These are phyloP conservation scores for Hyposoter dolosus DNA, from an alignment of 2,888 invertebrate species.

Conservation along the genomic window DNA sequence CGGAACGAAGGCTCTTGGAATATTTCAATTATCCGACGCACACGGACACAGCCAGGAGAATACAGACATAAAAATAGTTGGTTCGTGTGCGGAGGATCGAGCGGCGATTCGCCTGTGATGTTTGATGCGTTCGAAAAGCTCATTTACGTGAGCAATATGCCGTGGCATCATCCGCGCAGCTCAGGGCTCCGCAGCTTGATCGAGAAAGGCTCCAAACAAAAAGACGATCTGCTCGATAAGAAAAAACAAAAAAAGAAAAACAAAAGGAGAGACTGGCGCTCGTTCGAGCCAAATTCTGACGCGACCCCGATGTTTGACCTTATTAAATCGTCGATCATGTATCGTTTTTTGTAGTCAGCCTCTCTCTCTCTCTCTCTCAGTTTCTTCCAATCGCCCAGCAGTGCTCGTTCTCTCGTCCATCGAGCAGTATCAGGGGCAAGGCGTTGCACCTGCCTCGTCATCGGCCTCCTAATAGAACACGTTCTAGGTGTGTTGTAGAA, in stretches of 20 bases:
- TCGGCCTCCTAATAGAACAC: conserved; percentile 47
- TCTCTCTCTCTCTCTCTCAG: background rate
- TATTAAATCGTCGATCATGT: conserved; percentile 55
- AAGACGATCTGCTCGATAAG: background rate
- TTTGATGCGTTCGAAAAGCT: conserved; percentile 59
- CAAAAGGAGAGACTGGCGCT: conserved; percentile 4
- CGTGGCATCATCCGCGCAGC: conserved; percentile 17
- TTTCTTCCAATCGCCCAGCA: background rate
- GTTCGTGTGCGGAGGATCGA: conserved; percentile 22
- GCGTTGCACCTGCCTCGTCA: conserved; percentile 45
- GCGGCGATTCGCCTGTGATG: conserved; percentile 67
- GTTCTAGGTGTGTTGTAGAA: conserved; percentile 21
- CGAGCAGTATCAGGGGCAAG: conserved; percentile 19
- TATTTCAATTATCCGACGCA: conserved; percentile 81
- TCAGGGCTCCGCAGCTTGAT: conserved; percentile 6
- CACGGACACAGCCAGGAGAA: background rate
- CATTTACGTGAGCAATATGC: conserved; percentile 66
- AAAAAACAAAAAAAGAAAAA: background rate
- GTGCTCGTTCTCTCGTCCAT: background rate
- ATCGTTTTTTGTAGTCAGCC: background rate
- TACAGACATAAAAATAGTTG: background rate
- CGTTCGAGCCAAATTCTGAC: conserved; percentile 52
- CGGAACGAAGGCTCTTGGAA: conserved; percentile 57
- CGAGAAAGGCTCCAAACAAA: conserved; percentile 14
- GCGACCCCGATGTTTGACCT: conserved; percentile 64